Base-by-base conservation (phyloP, 2,888 invertebrate species). In the Xanthorhoe spadicearia region DNA sequence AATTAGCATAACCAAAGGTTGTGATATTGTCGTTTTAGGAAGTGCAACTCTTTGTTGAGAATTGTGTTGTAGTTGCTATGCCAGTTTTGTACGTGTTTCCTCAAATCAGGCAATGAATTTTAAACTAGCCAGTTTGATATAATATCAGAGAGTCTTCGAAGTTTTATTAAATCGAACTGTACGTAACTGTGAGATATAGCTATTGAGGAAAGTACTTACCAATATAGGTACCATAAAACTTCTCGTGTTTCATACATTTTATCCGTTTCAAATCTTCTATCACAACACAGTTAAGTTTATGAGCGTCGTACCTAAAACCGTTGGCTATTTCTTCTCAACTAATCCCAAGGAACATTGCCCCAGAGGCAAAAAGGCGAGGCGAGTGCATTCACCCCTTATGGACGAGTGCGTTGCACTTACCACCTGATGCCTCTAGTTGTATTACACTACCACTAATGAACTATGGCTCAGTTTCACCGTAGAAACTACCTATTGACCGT, bases 331-430 rank as follows among this genome's bases (percentile, higher is more conserved):
- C 65, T 65, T 66, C 61, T 60, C 66, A 59, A 50, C 60, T 64
- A 73, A 73, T 77, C 52, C 75, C 65, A 61, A 70, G 74, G 77
- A 77, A 73, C 74, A 76, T 69, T 77, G 77, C 76, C 74, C 75
- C 69, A 75, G 76, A 79, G 74, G 79, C 80, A 78, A 77, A 80
- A 82, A 77, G 77, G 73, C 75, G 71, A 76, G 76, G 64, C 52
- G 70, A 78, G 88, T 81, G 76, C 87, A 78, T 81, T 85, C 75
- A 87, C 84, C 87, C 73, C 75, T 62, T 54, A 60, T 61, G 66
- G 55, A 53, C 64, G 81, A 77, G 87, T 82, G 78, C 88, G 80
- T 82, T 85, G 87, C 84, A 84, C 87, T 81, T 78, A 75, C 74
- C 81, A 85, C 84, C 77, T 82, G 81, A 81, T 78, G 73, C 76